Base-by-base conservation (phyloP, 2,888 invertebrate genomes). In the Nomada hirtipes region DNA sequence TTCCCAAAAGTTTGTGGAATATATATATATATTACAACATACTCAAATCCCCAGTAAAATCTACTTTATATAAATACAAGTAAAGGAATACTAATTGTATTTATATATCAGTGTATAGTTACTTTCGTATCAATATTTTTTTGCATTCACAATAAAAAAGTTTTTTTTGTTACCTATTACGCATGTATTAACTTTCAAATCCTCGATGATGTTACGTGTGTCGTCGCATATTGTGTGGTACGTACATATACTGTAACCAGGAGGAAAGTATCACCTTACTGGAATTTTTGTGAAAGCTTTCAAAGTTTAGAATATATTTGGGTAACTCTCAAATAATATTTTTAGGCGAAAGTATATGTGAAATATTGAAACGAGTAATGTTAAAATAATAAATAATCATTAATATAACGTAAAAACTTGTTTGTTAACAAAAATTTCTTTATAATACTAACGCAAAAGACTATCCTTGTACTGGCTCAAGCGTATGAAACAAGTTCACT, bases 371-470 rank as follows among this genome's bases (percentile, higher is more conserved):
- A 65, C 18, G 65, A 57, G 64, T 79, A 88, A 67, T 70, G 60
- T 83, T 85, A 88, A 88, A 88, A 79, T 86, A 91, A 91, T 91
- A 91, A 91, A 91, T 90, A 90, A 79, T 85, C 84, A 75, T 83
- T 74, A 73, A 65, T 64, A 81, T 55, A 85, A 79, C 75, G 82
- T 72, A 76, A 84, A 76, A 79, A 81, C 68, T 72, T 74, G 50
- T 79, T 75, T 57, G 65, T 47, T 65, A 82, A 83, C 76, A 70
- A 79, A 73, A 76, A 53, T 57, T 75, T 71, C 64, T 78, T 79
- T 63, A 67, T 68, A 86, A 26, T 76, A 82, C 76, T 86, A 88
- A 79, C 42, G 63, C 61, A 64, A 63, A 83, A 80, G 53, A 86
- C 76, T 82, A 86, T 65, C 55, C 77, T 89, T 89, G 86, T 87